These are phyloP conservation scores for Melanophora roralis DNA, from an alignment of 2,888 invertebrate genomes.

Conservation along the genomic window DNA sequence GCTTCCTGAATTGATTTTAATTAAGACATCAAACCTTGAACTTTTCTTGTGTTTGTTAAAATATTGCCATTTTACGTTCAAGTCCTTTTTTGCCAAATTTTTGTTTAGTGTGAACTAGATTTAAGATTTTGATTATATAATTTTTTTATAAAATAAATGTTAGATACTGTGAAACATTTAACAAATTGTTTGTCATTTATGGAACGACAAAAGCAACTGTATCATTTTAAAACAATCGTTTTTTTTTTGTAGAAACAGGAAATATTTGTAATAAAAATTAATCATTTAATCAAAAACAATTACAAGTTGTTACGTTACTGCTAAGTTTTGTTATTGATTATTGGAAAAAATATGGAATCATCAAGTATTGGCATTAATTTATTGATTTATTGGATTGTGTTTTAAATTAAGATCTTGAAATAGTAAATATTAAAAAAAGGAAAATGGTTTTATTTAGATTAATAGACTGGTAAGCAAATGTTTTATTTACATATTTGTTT, in stretches of 20 bases:
- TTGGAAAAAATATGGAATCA: background rate
- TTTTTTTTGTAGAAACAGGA: conserved; percentile 9
- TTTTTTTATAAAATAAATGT: too few relatives aligned
- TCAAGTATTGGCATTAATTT: background rate
- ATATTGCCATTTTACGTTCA: too few relatives aligned
- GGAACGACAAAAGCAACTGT: background rate
- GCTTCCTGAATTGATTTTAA: too few relatives aligned
- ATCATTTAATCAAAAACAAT: conserved; percentile 34
- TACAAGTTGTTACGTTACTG: conserved; percentile 16
- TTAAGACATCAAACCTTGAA: too few relatives aligned
- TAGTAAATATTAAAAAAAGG: conserved; percentile 5
- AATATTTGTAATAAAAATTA: conserved; percentile 5
- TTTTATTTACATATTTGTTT: too few relatives aligned
- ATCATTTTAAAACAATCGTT: background rate
- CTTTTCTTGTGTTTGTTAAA: too few relatives aligned
- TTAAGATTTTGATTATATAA: too few relatives aligned
- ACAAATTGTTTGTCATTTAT: conserved; percentile 46
- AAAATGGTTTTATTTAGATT: conserved; percentile 20
- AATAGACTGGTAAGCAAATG: too few relatives aligned
- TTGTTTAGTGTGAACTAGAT: too few relatives aligned
- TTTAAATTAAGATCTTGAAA: conserved; percentile 6
- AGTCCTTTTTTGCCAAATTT: too few relatives aligned
- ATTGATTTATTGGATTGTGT: conserved; percentile 20
- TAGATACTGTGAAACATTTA: conserved; percentile 5
- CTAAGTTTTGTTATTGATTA: background rate